phyloP scores from a whole-genome alignment of 1,140 invertebrate species.

The Penaeus japonicus region DNA sequence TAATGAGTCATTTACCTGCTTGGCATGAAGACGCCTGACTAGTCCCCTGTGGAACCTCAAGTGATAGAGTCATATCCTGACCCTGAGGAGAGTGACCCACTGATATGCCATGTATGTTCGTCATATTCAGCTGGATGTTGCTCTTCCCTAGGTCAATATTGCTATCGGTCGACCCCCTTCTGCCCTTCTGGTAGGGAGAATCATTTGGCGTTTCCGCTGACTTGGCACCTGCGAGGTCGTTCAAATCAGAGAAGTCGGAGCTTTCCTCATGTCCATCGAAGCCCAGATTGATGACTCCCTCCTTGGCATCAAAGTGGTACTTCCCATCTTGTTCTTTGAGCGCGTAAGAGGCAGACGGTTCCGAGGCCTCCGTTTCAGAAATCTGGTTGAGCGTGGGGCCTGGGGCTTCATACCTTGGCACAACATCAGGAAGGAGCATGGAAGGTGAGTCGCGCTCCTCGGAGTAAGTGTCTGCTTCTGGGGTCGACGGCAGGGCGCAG shows the following conservation, averaged over 20 bases:
- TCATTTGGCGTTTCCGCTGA: background rate
- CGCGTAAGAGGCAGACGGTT: background rate
- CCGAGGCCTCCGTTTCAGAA: background rate
- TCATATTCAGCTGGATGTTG: constrained; percentile 39
- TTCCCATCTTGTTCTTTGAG: background rate
- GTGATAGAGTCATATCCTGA: constrained; percentile 36
- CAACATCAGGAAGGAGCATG: constrained; percentile 37
- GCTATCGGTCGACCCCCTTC: constrained; percentile 31
- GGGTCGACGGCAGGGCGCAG: constrained; percentile 38
- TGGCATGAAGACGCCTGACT: background rate
- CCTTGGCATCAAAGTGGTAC: constrained; percentile 26
- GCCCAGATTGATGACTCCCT: constrained; percentile 54
- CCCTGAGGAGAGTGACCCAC: constrained; percentile 46
- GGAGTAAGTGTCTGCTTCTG: constrained; percentile 14
- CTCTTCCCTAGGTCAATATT: constrained; percentile 43
- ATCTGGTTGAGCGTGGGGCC: constrained; percentile 2
- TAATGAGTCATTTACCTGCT: background rate
- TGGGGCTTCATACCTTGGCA: constrained; percentile 26
- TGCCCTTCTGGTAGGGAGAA: background rate
- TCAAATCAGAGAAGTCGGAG: constrained; percentile 45
- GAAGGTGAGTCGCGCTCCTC: background rate
- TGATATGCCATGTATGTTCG: constrained; percentile 46
- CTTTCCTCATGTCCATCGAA: constrained; percentile 58
- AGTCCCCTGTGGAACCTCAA: constrained; percentile 27
- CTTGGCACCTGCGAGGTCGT: constrained; percentile 1